A percentile compares a stretch with the other conserved stretches of the same genome.
These are phyloP conservation scores for Drosophila lacteicornis DNA, from an alignment of 1,140 invertebrate species.

Conservation along the genomic window DNA sequence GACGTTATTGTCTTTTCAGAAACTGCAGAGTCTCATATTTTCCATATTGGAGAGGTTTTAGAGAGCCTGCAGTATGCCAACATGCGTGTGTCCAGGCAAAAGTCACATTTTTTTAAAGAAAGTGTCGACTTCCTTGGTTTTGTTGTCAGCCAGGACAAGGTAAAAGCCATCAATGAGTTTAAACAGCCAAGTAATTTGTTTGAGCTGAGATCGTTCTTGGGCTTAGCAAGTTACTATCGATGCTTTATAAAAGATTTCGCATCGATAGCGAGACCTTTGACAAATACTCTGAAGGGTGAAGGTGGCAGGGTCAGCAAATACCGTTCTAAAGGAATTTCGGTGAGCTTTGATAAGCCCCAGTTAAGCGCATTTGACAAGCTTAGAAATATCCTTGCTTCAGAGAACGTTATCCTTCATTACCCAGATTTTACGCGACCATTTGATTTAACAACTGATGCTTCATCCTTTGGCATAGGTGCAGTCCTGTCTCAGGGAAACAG, in stretches of 20 bases:
- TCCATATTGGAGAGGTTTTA: neutral
- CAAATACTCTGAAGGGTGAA: constrained; percentile 20
- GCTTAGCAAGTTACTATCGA: too few relatives aligned
- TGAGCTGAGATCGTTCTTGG: too few relatives aligned
- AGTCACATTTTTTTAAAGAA: too few relatives aligned
- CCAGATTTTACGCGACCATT: constrained; percentile 77
- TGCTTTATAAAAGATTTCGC: too few relatives aligned
- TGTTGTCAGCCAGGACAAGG: too few relatives aligned
- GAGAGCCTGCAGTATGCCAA: constrained; percentile 4
- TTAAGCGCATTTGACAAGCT: constrained; percentile 31
- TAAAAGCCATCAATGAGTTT: too few relatives aligned
- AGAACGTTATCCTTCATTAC: constrained; percentile 38
- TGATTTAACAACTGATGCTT: constrained; percentile 69
- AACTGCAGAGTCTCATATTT: neutral
- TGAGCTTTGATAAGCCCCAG: constrained; percentile 11
- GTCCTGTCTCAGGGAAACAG: constrained; percentile 17
- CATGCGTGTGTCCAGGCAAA: neutral
- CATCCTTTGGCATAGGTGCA: constrained; percentile 18
- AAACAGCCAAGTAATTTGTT: too few relatives aligned
- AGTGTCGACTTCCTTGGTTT: too few relatives aligned
- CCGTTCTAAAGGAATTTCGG: constrained; percentile 16
- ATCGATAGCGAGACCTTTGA: constrained; percentile 3
- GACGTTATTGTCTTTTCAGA: neutral
- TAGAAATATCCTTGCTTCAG: constrained; percentile 31
- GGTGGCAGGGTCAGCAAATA: constrained; percentile 17